These are phyloP conservation scores for Chrysemys picta DNA, from an alignment of 2,113 vertebrate genomes.

Conservation along the genomic window DNA sequence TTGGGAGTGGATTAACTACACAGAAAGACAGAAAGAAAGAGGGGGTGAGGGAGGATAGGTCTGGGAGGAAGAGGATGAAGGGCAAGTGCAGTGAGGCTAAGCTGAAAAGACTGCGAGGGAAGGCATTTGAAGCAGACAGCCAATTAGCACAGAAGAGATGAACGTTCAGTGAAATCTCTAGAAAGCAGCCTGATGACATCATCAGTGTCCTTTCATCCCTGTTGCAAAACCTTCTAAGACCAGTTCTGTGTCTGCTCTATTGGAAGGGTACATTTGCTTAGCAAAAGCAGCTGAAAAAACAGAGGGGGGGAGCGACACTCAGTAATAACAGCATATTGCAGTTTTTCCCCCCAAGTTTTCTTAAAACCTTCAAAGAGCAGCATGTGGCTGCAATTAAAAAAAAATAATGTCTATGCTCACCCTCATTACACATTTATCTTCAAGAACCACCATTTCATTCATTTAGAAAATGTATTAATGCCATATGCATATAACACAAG, in stretches of 20 bases:
- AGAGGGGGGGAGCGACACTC: too few species aligned
- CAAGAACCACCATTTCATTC: not conserved
- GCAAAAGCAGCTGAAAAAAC: not conserved
- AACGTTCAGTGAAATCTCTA: not conserved
- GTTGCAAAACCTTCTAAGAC: not conserved
- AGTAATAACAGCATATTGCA: not conserved
- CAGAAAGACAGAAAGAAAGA: not conserved
- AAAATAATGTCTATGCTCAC: not conserved
- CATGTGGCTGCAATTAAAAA: fast-evolving
- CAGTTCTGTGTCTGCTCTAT: not conserved
- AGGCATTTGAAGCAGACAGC: not conserved
- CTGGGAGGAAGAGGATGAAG: not conserved
- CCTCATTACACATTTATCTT: not conserved
- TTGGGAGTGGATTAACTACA: not conserved
- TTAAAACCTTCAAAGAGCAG: not conserved
- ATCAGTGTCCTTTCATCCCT: not conserved
- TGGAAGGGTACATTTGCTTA: not conserved
- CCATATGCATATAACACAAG: fast-evolving
- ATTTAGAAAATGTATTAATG: not conserved
- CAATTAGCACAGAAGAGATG: not conserved
- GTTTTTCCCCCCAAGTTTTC: fast-evolving
- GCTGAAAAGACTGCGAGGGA: not conserved
- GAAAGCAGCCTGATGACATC: not conserved
- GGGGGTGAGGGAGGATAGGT: not conserved
- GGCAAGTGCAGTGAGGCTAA: not conserved